phyloP scores from a whole-genome alignment of 2,797 vertebrate genomes.

The Fistularia tabacaria region DNA sequence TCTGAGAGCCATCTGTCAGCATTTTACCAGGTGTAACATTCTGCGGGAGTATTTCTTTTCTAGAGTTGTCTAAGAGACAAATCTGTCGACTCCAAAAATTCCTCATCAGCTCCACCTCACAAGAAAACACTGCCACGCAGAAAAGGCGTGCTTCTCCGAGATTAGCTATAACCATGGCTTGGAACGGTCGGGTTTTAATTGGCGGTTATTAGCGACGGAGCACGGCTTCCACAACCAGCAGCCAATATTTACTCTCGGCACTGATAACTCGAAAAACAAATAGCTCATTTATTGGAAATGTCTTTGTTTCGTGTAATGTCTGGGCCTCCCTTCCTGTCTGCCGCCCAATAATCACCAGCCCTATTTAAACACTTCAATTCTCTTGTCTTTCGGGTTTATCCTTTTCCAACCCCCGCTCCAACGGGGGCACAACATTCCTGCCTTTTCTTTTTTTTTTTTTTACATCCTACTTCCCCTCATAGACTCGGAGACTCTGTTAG shows the following conservation, averaged over 20 bases:
- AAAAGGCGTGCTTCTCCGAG: background rate
- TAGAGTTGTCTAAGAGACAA: no score
- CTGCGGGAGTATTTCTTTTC: no score
- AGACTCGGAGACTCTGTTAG: no score
- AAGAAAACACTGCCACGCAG: background rate
- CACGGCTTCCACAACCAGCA: conserved; percentile 10
- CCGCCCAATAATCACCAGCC: conserved; percentile 29
- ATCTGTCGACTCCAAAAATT: background rate
- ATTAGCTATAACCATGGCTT: conserved; percentile 11
- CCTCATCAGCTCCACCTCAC: no score
- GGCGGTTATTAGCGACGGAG: conserved; percentile 31
- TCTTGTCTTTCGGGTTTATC: background rate
- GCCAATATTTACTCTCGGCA: conserved; percentile 36
- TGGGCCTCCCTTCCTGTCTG: conserved; percentile 19
- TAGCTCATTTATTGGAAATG: conserved; percentile 30
- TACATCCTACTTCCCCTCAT: no score
- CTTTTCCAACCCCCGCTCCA: no score
- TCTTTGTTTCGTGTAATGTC: conserved; percentile 32
- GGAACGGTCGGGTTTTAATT: conserved; percentile 25
- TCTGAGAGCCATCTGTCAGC: conserved; percentile 8
- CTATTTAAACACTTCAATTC: conserved; percentile 11
- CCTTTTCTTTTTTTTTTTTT: no score
- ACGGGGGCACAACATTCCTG: no score
- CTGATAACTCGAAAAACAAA: conserved; percentile 36
- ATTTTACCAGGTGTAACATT: background rate